Evolutionary conservation across 2,888 invertebrate genomes (phyloP).

Genomic region (Lasioglossum morio): DNA sequence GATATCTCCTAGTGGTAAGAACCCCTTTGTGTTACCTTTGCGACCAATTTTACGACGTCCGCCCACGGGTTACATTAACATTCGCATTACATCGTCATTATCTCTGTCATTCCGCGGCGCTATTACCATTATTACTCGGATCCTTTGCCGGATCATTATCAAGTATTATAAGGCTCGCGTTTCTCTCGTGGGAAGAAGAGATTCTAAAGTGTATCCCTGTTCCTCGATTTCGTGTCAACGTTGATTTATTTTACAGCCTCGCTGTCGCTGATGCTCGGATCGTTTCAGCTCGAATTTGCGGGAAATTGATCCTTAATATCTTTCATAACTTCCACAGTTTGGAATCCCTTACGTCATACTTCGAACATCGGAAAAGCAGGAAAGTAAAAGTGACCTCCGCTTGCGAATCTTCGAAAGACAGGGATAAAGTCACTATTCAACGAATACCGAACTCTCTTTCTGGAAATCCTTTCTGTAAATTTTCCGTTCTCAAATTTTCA

Average conservation of each 20-base stretch:
- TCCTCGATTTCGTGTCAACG: constrained; percentile 48
- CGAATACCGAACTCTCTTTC: neutral
- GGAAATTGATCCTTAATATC: neutral
- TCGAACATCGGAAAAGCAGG: neutral
- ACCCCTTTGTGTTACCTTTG: constrained; percentile 54
- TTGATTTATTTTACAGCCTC: constrained; percentile 53
- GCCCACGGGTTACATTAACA: constrained; percentile 61
- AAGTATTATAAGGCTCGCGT: constrained; percentile 60
- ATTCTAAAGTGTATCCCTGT: constrained; percentile 51
- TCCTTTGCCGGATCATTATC: constrained; percentile 63
- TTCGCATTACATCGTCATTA: constrained; percentile 63
- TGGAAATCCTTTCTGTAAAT: neutral
- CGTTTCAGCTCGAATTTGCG: neutral
- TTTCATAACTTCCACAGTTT: neutral
- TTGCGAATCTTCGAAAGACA: neutral
- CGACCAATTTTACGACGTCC: constrained; percentile 56
- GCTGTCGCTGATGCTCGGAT: constrained; percentile 11
- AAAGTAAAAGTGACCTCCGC: neutral
- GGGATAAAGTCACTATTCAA: neutral
- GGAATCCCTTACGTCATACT: neutral
- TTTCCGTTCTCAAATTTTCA: neutral
- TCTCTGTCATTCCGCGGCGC: constrained; percentile 59
- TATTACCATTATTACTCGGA: constrained; percentile 63
- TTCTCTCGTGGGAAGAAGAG: constrained; percentile 61
- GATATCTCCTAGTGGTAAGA: constrained; percentile 26